Evolutionary conservation across 2,888 invertebrate species (phyloP).

Genomic region (Drosophila merina): DNA sequence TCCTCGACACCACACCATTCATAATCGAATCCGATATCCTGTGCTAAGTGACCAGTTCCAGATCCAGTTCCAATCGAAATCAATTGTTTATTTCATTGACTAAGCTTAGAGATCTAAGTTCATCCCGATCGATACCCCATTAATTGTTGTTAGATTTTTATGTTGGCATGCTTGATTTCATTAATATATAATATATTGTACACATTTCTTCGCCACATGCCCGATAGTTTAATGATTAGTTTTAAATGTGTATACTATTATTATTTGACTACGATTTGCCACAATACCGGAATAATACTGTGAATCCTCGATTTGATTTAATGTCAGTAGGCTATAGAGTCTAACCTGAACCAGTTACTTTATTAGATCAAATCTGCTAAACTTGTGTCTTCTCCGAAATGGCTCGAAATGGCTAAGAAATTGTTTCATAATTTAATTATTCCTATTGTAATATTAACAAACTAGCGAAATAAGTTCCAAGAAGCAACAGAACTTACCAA

Average conservation of each 20-base stretch:
- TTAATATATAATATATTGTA: conserved; percentile 9
- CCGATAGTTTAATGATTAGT: conserved; percentile 13
- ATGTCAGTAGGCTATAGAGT: conserved; percentile 1
- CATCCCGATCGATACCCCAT: conserved; percentile 2
- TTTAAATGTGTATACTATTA: conserved; percentile 9
- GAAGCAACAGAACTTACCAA: conserved; percentile 71
- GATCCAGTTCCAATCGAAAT: conserved; percentile 36
- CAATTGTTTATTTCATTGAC: conserved; percentile 37
- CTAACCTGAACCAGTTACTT: conserved; percentile 55
- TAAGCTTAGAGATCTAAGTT: conserved; percentile 11
- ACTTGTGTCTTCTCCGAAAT: conserved; percentile 66
- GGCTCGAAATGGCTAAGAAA: conserved; percentile 43
- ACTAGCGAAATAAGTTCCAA: conserved; percentile 40
- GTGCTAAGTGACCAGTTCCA: conserved; percentile 28
- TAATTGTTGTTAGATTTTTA: conserved; percentile 45
- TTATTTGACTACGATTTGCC: conserved; percentile 9
- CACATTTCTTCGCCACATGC: neutral
- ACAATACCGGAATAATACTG: conserved; percentile 16
- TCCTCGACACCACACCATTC: conserved; percentile 30
- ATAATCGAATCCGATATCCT: conserved; percentile 29
- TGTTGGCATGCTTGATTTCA: conserved; percentile 11
- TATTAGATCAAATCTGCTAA: conserved; percentile 70
- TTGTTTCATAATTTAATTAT: conserved; percentile 54
- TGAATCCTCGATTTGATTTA: conserved; percentile 13
- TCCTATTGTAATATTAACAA: conserved; percentile 38